Evolutionary conservation across 2,888 invertebrate genomes (phyloP).

Genomic region (Caenorhabditis sinica): DNA sequence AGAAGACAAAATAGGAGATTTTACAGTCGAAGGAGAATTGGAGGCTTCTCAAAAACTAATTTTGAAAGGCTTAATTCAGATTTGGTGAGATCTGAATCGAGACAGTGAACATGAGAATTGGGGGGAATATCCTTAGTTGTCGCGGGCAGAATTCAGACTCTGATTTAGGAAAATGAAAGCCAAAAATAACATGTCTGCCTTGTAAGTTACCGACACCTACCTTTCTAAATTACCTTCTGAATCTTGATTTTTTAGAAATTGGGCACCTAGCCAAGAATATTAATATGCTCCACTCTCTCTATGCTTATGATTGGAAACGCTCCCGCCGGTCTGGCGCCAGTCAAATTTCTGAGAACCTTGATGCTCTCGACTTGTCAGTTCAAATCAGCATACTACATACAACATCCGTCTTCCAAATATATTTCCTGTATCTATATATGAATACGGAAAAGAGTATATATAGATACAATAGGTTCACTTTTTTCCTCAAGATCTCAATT

Average conservation of each 20-base stretch:
- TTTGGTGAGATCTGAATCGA: too few relatives aligned
- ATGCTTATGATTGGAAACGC: neutral
- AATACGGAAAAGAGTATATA: neutral
- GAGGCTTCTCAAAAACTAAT: neutral
- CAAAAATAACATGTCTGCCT: too few relatives aligned
- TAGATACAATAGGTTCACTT: neutral
- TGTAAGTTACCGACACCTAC: too few relatives aligned
- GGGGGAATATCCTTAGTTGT: too few relatives aligned
- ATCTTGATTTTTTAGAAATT: too few relatives aligned
- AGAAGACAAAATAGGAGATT: neutral
- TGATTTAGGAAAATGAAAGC: too few relatives aligned
- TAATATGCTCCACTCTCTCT: too few relatives aligned
- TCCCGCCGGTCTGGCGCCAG: neutral
- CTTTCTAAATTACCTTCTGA: too few relatives aligned
- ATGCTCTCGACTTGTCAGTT: conserved; percentile 2
- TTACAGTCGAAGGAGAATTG: neutral
- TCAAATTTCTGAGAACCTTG: neutral
- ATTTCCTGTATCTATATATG: neutral
- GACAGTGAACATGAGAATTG: too few relatives aligned
- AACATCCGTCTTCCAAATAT: neutral
- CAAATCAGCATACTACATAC: neutral
- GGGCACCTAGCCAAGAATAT: too few relatives aligned
- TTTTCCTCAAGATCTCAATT: conserved; percentile 18
- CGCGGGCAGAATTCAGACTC: too few relatives aligned
- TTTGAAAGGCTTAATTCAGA: too few relatives aligned